A percentile compares a stretch with the other conserved stretches of the same genome.
Evolutionary conservation across 2,113 vertebrate genomes (phyloP).

Genomic region (Cairina moschata): DNA sequence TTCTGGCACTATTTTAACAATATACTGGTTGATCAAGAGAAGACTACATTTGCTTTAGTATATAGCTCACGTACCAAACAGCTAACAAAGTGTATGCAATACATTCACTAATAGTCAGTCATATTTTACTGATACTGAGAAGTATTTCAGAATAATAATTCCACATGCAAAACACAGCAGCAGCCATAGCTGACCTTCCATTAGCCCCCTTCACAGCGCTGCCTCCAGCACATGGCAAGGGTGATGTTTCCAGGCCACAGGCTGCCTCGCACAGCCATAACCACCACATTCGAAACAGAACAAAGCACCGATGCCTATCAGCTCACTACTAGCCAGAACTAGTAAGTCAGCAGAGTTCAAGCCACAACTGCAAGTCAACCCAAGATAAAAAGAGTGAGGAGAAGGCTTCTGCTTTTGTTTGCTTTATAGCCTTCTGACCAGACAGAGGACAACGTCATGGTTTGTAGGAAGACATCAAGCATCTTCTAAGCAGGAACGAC

Average conservation of each 20-base stretch:
- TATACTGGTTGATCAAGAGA: neutral
- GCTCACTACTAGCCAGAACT: neutral
- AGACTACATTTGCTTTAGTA: neutral
- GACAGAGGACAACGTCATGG: neutral
- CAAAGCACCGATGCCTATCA: neutral
- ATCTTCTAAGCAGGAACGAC: neutral
- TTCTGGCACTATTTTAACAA: neutral
- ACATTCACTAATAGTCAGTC: neutral
- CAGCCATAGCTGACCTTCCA: neutral
- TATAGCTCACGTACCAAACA: neutral
- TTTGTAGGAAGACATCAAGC: neutral
- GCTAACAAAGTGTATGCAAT: neutral
- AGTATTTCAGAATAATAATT: neutral
- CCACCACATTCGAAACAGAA: neutral
- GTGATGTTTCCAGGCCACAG: neutral
- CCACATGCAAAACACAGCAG: neutral
- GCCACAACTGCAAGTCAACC: neutral
- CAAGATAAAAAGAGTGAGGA: neutral
- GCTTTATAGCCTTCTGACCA: neutral
- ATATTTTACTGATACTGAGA: neutral
- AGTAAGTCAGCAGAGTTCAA: neutral
- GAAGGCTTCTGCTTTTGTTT: neutral
- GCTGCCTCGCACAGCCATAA: neutral
- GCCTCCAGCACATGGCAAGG: neutral
- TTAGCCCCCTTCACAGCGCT: fast-evolving